Evolutionary conservation across 2,888 invertebrate species (phyloP).

Genomic region (Plebejus anna): DNA sequence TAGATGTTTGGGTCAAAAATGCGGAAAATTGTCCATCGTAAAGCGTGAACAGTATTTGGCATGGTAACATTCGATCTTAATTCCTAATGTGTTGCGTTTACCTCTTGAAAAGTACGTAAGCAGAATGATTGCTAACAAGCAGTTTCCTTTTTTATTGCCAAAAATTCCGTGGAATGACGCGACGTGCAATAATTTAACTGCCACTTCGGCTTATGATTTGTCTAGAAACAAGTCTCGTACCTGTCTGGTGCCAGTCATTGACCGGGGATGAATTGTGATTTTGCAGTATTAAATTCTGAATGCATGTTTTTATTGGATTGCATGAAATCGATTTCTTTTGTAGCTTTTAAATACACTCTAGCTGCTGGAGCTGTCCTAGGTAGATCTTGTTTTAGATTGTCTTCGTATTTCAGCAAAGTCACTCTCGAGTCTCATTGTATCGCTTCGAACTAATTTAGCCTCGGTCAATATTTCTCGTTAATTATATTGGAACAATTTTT

Average conservation of each 20-base stretch:
- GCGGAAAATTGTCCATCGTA: neutral
- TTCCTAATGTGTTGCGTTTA: neutral
- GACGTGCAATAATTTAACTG: conserved; percentile 29
- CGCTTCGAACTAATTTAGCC: conserved; percentile 64
- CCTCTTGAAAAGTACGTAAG: neutral
- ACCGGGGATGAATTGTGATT: conserved; percentile 74
- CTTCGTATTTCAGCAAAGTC: conserved; percentile 64
- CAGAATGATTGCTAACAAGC: neutral
- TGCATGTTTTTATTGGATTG: conserved; percentile 63
- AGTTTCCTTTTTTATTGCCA: conserved; percentile 8
- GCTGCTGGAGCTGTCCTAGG: conserved; percentile 69
- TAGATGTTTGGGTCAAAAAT: conserved; percentile 36
- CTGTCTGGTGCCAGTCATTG: conserved; percentile 70
- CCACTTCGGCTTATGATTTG: conserved; percentile 23
- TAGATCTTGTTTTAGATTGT: conserved; percentile 76
- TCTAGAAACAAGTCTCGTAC: conserved; percentile 45
- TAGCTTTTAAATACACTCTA: conserved; percentile 64
- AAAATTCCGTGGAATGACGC: conserved; percentile 15
- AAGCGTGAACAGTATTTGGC: neutral
- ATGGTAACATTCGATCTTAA: neutral
- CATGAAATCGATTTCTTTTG: conserved; percentile 70
- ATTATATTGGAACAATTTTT: conserved; percentile 64
- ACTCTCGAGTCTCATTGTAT: conserved; percentile 57
- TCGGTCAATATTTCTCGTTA: conserved; percentile 64
- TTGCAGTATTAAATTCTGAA: conserved; percentile 53